phyloP scores from a whole-genome alignment of 2,888 invertebrate genomes.

The Andrena trimmerana region DNA sequence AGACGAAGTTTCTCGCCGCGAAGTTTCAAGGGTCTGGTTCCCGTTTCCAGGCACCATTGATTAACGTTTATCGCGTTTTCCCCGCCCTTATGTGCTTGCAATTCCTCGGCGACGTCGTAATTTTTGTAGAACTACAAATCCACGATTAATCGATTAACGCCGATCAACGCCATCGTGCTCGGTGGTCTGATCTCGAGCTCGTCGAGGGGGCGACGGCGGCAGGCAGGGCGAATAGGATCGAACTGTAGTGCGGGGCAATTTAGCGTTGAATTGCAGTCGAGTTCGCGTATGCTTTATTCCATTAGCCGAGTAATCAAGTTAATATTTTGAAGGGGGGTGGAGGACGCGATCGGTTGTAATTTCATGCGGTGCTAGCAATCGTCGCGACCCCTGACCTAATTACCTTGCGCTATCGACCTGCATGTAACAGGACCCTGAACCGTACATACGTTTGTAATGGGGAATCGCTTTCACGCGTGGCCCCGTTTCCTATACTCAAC shows the following conservation, averaged over 20 bases:
- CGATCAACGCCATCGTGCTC: not conserved
- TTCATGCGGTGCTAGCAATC: conserved; percentile 31
- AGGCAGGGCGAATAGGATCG: too few species aligned
- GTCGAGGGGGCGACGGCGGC: too few species aligned
- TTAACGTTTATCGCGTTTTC: conserved; percentile 38
- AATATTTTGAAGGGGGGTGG: conserved; percentile 18
- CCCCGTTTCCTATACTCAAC: conserved; percentile 23
- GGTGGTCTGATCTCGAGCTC: not conserved
- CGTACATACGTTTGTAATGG: conserved; percentile 30
- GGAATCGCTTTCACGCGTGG: conserved; percentile 38
- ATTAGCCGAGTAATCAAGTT: conserved; percentile 25
- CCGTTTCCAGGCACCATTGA: conserved; percentile 19
- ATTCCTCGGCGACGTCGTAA: not conserved
- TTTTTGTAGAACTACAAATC: not conserved
- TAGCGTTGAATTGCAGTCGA: conserved; percentile 1
- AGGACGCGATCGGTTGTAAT: conserved; percentile 20
- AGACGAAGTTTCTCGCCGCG: conserved; percentile 23
- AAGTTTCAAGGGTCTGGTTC: conserved; percentile 42
- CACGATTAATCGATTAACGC: not conserved
- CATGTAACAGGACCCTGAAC: conserved; percentile 26
- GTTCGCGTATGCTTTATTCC: conserved; percentile 24
- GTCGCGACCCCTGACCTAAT: conserved; percentile 44
- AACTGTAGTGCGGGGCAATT: conserved; percentile 11
- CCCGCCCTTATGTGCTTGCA: not conserved
- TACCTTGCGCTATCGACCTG: conserved; percentile 37